Base-by-base conservation (phyloP, 2,113 vertebrate genomes). In the Laterallus jamaicensis region DNA sequence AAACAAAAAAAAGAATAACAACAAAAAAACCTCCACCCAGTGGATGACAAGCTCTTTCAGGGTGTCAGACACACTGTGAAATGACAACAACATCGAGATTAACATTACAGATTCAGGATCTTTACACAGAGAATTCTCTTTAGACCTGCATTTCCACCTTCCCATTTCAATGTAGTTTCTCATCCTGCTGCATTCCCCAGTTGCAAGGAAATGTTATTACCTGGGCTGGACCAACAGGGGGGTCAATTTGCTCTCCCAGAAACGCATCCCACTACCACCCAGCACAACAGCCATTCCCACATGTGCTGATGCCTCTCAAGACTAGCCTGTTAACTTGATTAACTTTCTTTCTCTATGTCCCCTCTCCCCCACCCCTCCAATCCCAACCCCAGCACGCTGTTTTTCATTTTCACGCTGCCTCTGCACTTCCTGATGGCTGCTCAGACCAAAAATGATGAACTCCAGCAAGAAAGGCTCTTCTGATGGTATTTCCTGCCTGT, bases 401-500 rank as follows among this genome's bases (percentile, higher is more conserved):
- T 81, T 90, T 58, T 54, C 82, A 68, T 76, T 92, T 89, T 78
- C 0, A 1, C 6, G 2, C 78, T 91, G 75, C 85, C 82, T 94
- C 55, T 88, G 50, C 28, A 39, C 54, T 87, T 91, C 64, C 86
- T 35, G 35, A 62, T 55, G 58, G 31, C 62, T 6, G 35, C 50
- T 91, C 29, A 2, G 32, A 35, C 37, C 2, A 3, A 69, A 79
- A 84, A 52, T 42, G 0, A 69, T 29, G 15, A 92, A 56, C 70
- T 85, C 79, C 14, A 24, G 66, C 6, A 4, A 89, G 74, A 76
- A 94, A 76, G 58, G 17, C 37, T 87, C 78, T 35, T 28, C 80
- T 40, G 78, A 54, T 67, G 88, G 49, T 39, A 82, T 94, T 91
- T 94, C 80, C 92, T 92, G 90, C 86, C 80, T 79, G 80, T 71